Evolutionary conservation across 2,888 invertebrate genomes (phyloP).

Genomic region (Orthosia cruda): DNA sequence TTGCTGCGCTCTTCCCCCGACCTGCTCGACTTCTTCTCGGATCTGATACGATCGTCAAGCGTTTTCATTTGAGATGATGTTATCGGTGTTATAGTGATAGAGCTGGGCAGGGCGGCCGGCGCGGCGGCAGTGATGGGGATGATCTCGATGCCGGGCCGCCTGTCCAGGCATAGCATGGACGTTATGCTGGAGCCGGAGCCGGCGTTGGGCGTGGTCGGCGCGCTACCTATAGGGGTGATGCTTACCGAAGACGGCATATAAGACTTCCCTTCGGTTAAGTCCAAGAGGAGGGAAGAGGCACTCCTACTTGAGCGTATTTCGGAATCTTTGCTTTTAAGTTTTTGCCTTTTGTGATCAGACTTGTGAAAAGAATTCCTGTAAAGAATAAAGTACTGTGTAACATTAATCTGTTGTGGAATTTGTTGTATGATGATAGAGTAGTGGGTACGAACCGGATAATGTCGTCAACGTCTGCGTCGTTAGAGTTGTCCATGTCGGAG

Average conservation of each 20-base stretch:
- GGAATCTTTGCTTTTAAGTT: slow-evolving; percentile 92
- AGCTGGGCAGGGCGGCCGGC: slow-evolving; percentile 94
- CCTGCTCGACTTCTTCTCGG: slow-evolving; percentile 88
- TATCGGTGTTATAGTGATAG: slow-evolving; percentile 97
- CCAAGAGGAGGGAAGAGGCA: slow-evolving; percentile 88
- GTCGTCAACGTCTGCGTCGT: slow-evolving; percentile 93
- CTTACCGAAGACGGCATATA: slow-evolving; percentile 91
- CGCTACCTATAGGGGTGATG: slow-evolving; percentile 88
- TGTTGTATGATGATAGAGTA: slow-evolving; percentile 29
- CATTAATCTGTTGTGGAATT: slow-evolving; percentile 40
- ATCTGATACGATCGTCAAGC: slow-evolving; percentile 87
- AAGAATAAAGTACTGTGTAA: slow-evolving; percentile 68
- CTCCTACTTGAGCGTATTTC: slow-evolving; percentile 86
- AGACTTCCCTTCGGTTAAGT: slow-evolving; percentile 91
- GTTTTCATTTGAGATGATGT: slow-evolving; percentile 91
- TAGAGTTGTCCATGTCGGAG: slow-evolving; percentile 92
- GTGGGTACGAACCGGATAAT: slow-evolving; percentile 87
- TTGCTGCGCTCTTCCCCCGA: slow-evolving; percentile 88
- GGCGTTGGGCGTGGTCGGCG: slow-evolving; percentile 93
- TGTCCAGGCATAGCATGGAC: slow-evolving; percentile 93
- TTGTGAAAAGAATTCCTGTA: slow-evolving; percentile 92
- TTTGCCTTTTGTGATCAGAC: slow-evolving; percentile 92
- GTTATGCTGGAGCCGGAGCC: slow-evolving; percentile 92
- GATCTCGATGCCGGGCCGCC: slow-evolving; percentile 96
- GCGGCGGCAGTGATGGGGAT: slow-evolving; percentile 94